Percentiles rank a stretch among this genome's conserved stretches.
These are phyloP conservation scores for Drosophila rhopaloa DNA, from an alignment of 1,140 invertebrate species.

Conservation along the genomic window DNA sequence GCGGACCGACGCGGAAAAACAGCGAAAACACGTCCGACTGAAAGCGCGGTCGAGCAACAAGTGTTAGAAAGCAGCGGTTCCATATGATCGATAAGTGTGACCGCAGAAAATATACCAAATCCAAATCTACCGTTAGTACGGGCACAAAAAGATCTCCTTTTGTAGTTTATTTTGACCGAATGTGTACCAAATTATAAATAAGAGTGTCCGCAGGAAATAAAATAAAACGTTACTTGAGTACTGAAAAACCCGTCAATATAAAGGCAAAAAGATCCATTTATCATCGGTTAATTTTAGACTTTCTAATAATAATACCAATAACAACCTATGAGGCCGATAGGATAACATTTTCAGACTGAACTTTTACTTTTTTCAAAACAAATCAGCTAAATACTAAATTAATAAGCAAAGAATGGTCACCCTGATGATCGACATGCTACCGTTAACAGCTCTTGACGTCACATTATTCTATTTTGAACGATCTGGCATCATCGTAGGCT, in stretches of 20 bases:
- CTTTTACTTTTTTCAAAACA: neutral
- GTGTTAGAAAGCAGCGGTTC: constrained; percentile 10
- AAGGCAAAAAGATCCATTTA: too few species aligned
- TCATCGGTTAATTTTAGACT: too few species aligned
- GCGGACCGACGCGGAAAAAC: constrained; percentile 27
- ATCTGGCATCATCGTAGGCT: constrained; percentile 15
- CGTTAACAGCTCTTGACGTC: neutral
- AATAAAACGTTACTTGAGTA: too few species aligned
- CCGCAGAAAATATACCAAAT: neutral
- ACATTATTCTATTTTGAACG: neutral
- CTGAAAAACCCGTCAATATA: too few species aligned
- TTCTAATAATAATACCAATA: too few species aligned
- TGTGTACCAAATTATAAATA: too few species aligned
- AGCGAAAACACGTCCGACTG: constrained; percentile 33
- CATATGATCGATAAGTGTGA: constrained; percentile 3
- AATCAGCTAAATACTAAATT: neutral
- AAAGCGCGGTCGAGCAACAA: constrained; percentile 27
- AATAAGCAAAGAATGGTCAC: neutral
- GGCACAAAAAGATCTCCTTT: too few species aligned
- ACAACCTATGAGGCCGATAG: too few species aligned
- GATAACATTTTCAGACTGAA: too few species aligned
- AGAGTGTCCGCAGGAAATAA: too few species aligned
- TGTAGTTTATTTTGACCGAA: too few species aligned
- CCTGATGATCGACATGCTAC: neutral
- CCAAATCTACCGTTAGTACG: neutral